These are phyloP conservation scores for Ormyrus nitidulus DNA, from an alignment of 2,888 invertebrate species.

Conservation along the genomic window DNA sequence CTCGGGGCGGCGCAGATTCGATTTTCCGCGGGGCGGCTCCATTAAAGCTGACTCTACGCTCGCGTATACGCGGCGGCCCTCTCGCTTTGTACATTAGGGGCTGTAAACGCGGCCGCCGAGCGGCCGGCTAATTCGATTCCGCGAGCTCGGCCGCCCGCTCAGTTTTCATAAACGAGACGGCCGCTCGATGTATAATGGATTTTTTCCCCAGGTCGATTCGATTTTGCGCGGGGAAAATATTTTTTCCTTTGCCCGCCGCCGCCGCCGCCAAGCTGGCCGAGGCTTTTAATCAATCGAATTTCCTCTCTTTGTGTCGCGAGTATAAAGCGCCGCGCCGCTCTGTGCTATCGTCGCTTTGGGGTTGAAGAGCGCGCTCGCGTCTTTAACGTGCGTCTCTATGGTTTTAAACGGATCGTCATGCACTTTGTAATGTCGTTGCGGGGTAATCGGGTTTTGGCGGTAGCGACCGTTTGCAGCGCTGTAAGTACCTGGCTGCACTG, in stretches of 20 bases:
- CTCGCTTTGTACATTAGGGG: slow-evolving; percentile 47
- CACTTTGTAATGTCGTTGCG: too few relatives aligned
- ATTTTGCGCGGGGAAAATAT: slow-evolving; percentile 6
- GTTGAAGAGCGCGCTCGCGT: too few relatives aligned
- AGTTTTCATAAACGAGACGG: slow-evolving; percentile 22
- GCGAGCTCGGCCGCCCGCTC: slow-evolving; percentile 1
- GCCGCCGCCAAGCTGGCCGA: too few relatives aligned
- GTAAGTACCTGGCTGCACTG: too few relatives aligned
- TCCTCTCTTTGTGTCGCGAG: background rate
- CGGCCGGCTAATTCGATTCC: slow-evolving; percentile 50
- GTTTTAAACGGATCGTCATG: too few relatives aligned
- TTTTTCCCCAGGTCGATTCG: slow-evolving; percentile 5
- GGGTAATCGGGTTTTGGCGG: too few relatives aligned
- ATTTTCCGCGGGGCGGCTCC: slow-evolving; percentile 43
- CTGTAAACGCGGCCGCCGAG: slow-evolving; percentile 2
- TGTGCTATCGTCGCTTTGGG: too few relatives aligned
- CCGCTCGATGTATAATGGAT: background rate
- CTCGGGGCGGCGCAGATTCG: slow-evolving; percentile 34
- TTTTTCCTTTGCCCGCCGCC: too few relatives aligned
- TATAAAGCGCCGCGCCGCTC: too few relatives aligned
- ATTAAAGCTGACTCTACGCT: slow-evolving; percentile 47
- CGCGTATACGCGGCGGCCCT: background rate
- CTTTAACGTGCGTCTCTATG: too few relatives aligned
- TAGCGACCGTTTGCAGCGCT: too few relatives aligned
- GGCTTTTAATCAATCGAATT: slow-evolving; percentile 22